Percentiles rank a stretch among this genome's conserved stretches.
Conservation (phyloP, 2,113 vertebrate genomes). For the Astatoreochromis straeleni region DNA sequence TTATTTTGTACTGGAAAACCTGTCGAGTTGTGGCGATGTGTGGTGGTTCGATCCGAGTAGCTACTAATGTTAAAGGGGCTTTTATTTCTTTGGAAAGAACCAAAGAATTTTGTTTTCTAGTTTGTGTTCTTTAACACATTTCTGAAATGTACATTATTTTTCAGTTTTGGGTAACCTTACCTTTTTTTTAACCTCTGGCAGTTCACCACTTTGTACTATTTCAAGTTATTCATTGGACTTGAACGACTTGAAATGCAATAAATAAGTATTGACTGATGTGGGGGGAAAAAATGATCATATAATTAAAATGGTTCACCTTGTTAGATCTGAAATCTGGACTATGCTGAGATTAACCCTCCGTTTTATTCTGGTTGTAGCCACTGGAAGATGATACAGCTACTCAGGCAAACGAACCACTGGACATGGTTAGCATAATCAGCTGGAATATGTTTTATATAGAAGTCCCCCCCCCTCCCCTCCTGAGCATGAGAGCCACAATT, state of each 20-base stretch:
- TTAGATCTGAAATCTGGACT: background rate
- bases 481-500: background rate
- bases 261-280: background rate
- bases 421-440: background rate
- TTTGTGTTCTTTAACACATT: background rate
- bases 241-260: background rate
- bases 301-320: background rate
- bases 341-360: background rate
- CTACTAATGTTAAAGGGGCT: background rate
- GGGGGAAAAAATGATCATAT: background rate
- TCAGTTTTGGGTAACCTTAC: background rate
- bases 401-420: background rate
- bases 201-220: background rate
- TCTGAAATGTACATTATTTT: background rate
- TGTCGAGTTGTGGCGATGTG: background rate
- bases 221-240: background rate
- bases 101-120: background rate
- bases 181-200: no score
- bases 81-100: background rate
- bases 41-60: background rate
- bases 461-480: background rate
- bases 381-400: background rate
- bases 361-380: background rate
- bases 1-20: background rate
- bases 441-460: background rate